These are phyloP conservation scores for Goniozus legneri DNA, from an alignment of 1,140 invertebrate genomes.

Conservation along the genomic window DNA sequence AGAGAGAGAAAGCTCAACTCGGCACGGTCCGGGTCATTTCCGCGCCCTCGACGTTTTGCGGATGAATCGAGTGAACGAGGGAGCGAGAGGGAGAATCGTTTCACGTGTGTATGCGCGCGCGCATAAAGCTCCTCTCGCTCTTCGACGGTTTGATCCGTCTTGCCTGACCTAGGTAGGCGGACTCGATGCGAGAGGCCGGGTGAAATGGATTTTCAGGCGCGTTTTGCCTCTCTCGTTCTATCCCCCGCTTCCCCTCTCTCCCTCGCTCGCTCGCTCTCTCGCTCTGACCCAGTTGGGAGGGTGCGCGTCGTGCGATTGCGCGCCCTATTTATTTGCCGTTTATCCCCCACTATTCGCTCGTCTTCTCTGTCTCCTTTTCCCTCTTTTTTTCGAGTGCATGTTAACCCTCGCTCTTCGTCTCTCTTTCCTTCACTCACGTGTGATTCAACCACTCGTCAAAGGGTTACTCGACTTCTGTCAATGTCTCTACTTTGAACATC, in stretches of 20 bases:
- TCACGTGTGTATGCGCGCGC: too few relatives aligned
- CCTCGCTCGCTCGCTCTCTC: constrained; percentile 9
- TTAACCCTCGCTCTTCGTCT: not conserved
- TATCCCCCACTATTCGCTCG: constrained; percentile 6
- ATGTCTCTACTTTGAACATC: too few relatives aligned
- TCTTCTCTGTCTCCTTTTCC: not conserved
- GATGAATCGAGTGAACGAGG: constrained; percentile 17
- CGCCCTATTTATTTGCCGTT: constrained; percentile 37
- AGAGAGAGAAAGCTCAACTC: too few relatives aligned
- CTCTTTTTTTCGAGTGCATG: constrained; percentile 8
- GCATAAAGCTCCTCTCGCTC: too few relatives aligned
- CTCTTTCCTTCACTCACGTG: not conserved
- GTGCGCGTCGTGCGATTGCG: constrained; percentile 45
- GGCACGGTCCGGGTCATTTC: too few relatives aligned
- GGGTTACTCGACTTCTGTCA: not conserved
- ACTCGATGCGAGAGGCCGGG: constrained; percentile 30
- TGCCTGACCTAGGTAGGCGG: constrained; percentile 40
- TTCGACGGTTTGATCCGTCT: constrained; percentile 26
- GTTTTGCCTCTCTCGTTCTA: too few relatives aligned
- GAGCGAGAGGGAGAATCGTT: constrained; percentile 7
- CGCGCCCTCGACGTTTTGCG: too few relatives aligned
- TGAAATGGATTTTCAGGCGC: constrained; percentile 40
- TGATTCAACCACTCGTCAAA: not conserved
- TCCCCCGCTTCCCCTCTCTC: too few relatives aligned
- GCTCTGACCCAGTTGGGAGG: constrained; percentile 45